phyloP scores from a whole-genome alignment of 2,113 vertebrate genomes.

The Aegotheles bennettii region DNA sequence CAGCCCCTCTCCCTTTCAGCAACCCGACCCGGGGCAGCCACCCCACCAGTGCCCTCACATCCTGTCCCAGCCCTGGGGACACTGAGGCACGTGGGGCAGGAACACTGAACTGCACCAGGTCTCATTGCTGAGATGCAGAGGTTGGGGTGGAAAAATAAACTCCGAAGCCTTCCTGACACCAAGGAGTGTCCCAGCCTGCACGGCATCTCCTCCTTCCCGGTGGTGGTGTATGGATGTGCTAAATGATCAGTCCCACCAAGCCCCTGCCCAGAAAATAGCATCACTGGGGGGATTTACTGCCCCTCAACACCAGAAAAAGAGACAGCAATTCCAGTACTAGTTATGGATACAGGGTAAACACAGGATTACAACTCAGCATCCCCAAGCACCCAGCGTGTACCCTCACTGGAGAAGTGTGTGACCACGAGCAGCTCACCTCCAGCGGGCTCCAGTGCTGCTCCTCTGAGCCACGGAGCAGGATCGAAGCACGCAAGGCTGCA shows the following conservation, averaged over 20 bases:
- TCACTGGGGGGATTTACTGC: not conserved
- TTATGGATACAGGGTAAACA: not conserved
- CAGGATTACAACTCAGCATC: not conserved
- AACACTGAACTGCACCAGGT: fast-evolving
- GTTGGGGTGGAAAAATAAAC: not conserved
- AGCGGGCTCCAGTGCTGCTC: not conserved
- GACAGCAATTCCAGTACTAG: not conserved
- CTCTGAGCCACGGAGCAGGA: not conserved
- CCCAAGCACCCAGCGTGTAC: fast-evolving
- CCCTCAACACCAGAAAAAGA: not conserved
- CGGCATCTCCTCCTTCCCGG: not conserved
- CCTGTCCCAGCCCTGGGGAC: conserved; percentile 10
- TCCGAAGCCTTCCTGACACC: not conserved
- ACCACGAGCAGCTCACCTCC: not conserved
- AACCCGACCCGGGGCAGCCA: not conserved
- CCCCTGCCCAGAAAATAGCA: not conserved
- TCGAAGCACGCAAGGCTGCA: fast-evolving
- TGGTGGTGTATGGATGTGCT: fast-evolving
- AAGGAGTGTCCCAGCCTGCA: fast-evolving
- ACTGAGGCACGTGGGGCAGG: not conserved
- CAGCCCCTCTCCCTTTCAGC: not conserved
- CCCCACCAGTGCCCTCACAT: not conserved
- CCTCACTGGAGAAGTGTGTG: not conserved
- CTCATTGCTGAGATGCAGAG: not conserved
- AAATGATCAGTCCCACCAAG: not conserved